These are phyloP conservation scores for Aphrophora alni DNA, from an alignment of 2,888 invertebrate genomes.

Conservation along the genomic window DNA sequence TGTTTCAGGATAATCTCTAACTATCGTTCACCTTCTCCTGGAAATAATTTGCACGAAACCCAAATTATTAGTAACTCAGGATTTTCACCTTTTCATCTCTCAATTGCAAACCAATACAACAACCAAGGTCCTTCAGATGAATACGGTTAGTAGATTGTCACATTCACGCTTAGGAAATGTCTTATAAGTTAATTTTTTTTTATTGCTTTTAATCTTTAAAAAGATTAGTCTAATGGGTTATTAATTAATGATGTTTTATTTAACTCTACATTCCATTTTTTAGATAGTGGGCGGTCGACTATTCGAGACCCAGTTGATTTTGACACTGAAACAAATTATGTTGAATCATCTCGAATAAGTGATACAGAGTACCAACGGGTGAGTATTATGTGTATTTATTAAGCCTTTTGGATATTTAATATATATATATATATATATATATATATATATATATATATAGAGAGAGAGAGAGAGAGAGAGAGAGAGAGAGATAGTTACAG, in stretches of 20 bases:
- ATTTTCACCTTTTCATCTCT: not conserved
- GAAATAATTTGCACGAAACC: not conserved
- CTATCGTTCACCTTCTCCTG: not conserved
- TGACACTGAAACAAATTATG: constrained; percentile 43
- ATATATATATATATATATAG: too few species aligned
- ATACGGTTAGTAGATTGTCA: not conserved
- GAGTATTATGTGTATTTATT: not conserved
- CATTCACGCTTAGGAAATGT: too few species aligned
- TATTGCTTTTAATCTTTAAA: too few species aligned
- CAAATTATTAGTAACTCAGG: not conserved
- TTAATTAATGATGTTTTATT: not conserved
- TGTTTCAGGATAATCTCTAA: not conserved
- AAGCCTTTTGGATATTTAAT: too few species aligned
- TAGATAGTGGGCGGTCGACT: constrained; percentile 59
- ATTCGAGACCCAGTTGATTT: constrained; percentile 56
- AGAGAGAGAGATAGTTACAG: too few species aligned
- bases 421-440: too few species aligned
- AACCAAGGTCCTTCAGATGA: not conserved
- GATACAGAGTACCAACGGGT: constrained; percentile 10
- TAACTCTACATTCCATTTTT: not conserved
- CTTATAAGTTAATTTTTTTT: too few species aligned
- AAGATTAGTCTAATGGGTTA: too few species aligned
- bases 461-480: too few species aligned
- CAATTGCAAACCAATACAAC: not conserved
- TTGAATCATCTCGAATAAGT: constrained; percentile 42